Base-by-base conservation (phyloP, 2,888 invertebrate genomes). In the Oligia strigilis region DNA sequence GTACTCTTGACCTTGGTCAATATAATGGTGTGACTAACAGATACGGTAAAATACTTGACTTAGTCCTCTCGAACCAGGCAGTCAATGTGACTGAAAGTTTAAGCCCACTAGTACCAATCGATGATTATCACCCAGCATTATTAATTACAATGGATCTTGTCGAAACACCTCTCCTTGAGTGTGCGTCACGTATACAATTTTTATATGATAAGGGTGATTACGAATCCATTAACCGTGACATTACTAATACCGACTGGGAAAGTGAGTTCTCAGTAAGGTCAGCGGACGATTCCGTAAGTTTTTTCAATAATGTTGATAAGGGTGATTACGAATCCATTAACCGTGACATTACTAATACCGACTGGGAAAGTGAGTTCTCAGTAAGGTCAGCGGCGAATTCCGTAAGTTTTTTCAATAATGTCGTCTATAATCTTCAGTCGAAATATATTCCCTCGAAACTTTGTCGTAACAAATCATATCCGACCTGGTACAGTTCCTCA, bases 401-500 rank as follows among this genome's bases (percentile, higher is more conserved):
- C 29, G 29, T 29, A 29, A 29, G 29, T 29, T 29, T 29, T 29
- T 29, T 29, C 29, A 29, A 29, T 29, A 29, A 29, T 29, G 29
- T 29, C 1, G 17, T 72, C 40, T 23, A 40, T 55, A 55, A 55
- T 71, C 36, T 55, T 9, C 55, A 71, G 14, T 8, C 14, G 4
- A 73, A 76, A 46, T 83, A 66, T 23, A 78, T 75, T 4, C 83
- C 75, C 1, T 40, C 60, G n/a, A 75, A 72, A 19, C 11, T n/a
- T 2, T 11, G 17, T 0, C 72, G 43, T 17, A 75, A 72, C 1
- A 72, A 79, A 17, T 65, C 13, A 8, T 84, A 77, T 60, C 79
- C 62, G 14, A 17, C 29, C 84, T 81, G 81, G 79, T 81, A 79
- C 55, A 73, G 13, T 23, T 43, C 46, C 5, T 2, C 77, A 9